Evolutionary conservation across 35 echinoderm and acorn worm species (phyloP).

Genomic region (Lytechinus pictus): DNA sequence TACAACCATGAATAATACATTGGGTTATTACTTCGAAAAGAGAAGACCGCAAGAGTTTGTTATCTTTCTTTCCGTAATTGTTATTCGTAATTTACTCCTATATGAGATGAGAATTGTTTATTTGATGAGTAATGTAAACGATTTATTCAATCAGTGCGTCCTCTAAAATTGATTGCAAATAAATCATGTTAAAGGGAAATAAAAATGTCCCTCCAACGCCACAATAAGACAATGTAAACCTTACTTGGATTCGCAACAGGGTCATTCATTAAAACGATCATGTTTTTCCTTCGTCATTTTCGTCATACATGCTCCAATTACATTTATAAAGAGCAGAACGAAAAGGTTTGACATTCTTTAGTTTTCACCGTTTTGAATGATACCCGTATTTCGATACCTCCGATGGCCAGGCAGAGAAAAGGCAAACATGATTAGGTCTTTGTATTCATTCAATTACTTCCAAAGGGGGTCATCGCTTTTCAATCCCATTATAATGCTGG

Average conservation of each 20-base stretch:
- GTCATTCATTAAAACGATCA: not conserved
- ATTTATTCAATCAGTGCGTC: not conserved
- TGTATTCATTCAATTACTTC: conserved; percentile 23
- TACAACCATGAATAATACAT: not conserved
- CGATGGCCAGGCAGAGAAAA: not conserved
- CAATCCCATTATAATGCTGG: not conserved
- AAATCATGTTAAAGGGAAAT: not conserved
- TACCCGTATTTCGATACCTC: not conserved
- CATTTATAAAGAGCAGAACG: not conserved
- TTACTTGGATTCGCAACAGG: not conserved
- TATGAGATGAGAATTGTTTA: not conserved
- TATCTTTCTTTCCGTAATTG: not conserved
- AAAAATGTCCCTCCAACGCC: not conserved
- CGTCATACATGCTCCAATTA: not conserved
- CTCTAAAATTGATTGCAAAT: conserved; percentile 16
- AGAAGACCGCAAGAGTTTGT: not conserved
- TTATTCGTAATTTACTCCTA: not conserved
- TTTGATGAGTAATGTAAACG: not conserved
- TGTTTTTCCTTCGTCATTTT: not conserved
- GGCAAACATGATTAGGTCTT: conserved; percentile 23
- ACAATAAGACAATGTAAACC: not conserved
- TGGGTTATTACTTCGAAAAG: not conserved
- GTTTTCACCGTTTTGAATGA: conserved; percentile 18
- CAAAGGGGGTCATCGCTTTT: conserved; percentile 13
- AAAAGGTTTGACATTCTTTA: not conserved